Conservation (phyloP, 2,797 vertebrate genomes). For the Parotocinclus haroldoi region DNA sequence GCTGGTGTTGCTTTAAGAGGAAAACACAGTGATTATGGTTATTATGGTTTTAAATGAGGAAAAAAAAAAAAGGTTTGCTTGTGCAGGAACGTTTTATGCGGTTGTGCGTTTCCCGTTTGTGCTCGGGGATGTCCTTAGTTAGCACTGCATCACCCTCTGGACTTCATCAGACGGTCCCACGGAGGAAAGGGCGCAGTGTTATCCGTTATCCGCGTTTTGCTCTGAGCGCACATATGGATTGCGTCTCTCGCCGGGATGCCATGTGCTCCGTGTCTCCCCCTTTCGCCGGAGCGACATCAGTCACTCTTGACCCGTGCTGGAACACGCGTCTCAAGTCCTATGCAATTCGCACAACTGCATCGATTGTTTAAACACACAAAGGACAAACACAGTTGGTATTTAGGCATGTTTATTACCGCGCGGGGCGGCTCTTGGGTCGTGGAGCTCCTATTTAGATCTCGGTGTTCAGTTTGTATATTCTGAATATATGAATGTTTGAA, state of each 20-base stretch:
- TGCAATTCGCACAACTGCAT: too few relatives aligned
- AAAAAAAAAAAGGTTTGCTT: too few relatives aligned
- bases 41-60: too few relatives aligned
- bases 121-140: background rate
- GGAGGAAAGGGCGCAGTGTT: conserved; percentile 1
- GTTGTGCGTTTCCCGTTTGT: too few relatives aligned
- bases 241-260: conserved; percentile 11
- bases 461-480: conserved; percentile 15
- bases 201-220: conserved; percentile 6
- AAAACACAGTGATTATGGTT: too few relatives aligned
- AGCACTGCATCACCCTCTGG: background rate
- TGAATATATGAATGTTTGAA: conserved; percentile 9
- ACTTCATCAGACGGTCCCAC: background rate
- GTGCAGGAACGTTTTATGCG: too few relatives aligned
- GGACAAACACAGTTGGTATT: background rate
- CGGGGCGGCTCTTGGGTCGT: background rate
- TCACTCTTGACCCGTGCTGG: conserved; percentile 17
- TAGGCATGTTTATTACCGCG: conserved; percentile 10
- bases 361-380: conserved; percentile 7
- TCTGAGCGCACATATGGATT: conserved; percentile 23
- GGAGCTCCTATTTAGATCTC: background rate
- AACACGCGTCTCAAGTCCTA: background rate
- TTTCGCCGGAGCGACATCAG: background rate
- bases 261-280: conserved; percentile 9
- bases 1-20: too few relatives aligned